Percentiles rank a stretch among this genome's conserved stretches.
phyloP scores from a whole-genome alignment of 2,888 invertebrate genomes.

The Hirtodrosophila histrioides region DNA sequence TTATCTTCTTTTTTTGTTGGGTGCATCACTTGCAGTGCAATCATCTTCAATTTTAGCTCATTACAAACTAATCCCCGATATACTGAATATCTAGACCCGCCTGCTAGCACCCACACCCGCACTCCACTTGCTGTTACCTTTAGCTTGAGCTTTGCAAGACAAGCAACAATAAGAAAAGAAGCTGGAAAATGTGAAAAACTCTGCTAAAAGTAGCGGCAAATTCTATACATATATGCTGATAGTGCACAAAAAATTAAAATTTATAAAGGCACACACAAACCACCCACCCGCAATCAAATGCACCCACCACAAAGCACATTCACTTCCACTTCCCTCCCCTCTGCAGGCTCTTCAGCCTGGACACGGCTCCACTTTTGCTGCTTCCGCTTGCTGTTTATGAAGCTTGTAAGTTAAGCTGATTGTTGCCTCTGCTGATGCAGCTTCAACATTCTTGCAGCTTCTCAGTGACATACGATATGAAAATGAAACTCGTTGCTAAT shows the following conservation, averaged over 20 bases:
- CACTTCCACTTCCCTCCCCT: constrained; percentile 27
- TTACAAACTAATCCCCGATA: constrained; percentile 71
- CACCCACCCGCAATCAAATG: constrained; percentile 74
- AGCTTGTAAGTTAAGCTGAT: constrained; percentile 75
- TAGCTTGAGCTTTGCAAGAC: no score
- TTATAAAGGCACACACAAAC: constrained; percentile 71
- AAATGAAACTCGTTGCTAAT: constrained; percentile 41
- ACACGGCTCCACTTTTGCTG: constrained; percentile 11
- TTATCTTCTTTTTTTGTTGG: constrained; percentile 5
- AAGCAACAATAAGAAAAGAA: background rate
- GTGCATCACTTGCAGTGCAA: constrained; percentile 56
- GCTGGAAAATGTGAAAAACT: constrained; percentile 10
- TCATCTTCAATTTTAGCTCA: constrained; percentile 79
- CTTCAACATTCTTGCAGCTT: constrained; percentile 15
- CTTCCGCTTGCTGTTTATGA: constrained; percentile 63
- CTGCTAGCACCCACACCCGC: background rate
- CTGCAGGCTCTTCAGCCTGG: background rate
- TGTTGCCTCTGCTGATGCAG: constrained; percentile 45
- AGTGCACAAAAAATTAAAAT: constrained; percentile 61
- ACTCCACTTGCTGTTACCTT: background rate
- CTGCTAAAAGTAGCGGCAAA: constrained; percentile 18
- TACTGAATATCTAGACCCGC: constrained; percentile 14
- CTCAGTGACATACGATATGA: background rate
- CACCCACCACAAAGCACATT: constrained; percentile 31
- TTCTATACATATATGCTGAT: constrained; percentile 18